Evolutionary conservation across 2,888 invertebrate species (phyloP).

Genomic region (Gnatocerus cornutus): DNA sequence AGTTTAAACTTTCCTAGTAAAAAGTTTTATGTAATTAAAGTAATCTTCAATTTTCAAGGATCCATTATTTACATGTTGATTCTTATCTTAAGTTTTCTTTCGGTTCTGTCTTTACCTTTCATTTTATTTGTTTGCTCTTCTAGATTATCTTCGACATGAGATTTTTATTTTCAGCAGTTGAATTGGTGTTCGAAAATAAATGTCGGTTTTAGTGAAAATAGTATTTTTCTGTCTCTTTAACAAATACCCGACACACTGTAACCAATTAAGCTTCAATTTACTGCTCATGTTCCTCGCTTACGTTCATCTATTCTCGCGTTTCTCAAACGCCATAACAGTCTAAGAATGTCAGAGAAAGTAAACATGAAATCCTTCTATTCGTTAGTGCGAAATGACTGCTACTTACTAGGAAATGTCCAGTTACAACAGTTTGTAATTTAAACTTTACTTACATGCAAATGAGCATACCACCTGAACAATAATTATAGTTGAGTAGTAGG

Average conservation of each 20-base stretch:
- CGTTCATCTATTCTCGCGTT: slow-evolving; percentile 1
- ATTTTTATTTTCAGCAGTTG: no score
- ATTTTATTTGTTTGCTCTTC: no score
- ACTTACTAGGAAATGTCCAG: slow-evolving; percentile 11
- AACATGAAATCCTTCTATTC: not conserved
- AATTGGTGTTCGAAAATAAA: no score
- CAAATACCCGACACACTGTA: not conserved
- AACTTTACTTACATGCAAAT: slow-evolving; percentile 30
- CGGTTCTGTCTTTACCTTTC: no score
- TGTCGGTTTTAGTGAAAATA: no score
- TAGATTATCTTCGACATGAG: no score
- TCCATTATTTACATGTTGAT: no score
- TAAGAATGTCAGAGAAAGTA: slow-evolving; percentile 2
- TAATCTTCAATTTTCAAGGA: no score
- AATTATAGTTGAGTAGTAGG: slow-evolving; percentile 16
- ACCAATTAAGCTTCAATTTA: slow-evolving; percentile 2
- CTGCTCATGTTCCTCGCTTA: not conserved
- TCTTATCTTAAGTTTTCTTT: no score
- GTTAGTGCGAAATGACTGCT: slow-evolving; percentile 2
- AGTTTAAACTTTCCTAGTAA: no score
- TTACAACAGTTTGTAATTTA: slow-evolving; percentile 32
- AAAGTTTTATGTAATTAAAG: no score
- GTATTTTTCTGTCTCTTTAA: no score
- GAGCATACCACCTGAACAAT: slow-evolving; percentile 12
- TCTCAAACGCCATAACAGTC: slow-evolving; percentile 4